Evolutionary conservation across 2,797 vertebrate species (phyloP).

Genomic region (Molossus alvarezi): DNA sequence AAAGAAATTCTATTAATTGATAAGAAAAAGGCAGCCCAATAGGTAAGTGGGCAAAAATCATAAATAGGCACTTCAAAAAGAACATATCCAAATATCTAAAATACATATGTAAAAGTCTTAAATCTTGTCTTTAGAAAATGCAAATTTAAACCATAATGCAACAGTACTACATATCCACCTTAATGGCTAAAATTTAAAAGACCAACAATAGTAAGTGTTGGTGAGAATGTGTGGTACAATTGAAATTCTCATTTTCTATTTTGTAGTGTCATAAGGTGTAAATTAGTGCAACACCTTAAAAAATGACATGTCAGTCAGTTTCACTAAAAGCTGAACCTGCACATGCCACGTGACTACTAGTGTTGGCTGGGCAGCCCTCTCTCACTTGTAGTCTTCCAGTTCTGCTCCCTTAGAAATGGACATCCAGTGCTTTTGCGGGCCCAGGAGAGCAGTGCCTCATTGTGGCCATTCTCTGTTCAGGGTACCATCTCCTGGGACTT

Average conservation of each 20-base stretch:
- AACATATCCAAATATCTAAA: neutral
- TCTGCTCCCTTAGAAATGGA: neutral
- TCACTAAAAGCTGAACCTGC: neutral
- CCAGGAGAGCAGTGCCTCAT: neutral
- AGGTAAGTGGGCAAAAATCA: neutral
- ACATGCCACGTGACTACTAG: accelerated
- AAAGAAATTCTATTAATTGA: neutral
- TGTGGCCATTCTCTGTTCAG: neutral
- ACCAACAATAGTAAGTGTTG: neutral
- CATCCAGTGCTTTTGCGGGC: neutral
- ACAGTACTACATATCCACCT: neutral
- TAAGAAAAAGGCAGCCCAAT: neutral
- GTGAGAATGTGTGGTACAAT: neutral
- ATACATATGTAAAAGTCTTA: neutral
- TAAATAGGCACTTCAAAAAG: neutral
- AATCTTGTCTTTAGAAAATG: slow-evolving; percentile 25
- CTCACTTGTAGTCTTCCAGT: neutral
- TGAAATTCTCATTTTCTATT: neutral
- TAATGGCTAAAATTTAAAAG: neutral
- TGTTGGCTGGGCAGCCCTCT: neutral
- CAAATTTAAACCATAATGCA: neutral
- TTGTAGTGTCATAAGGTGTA: neutral
- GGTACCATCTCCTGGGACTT: neutral
- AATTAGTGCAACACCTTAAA: neutral
- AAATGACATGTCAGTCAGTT: neutral